Percentiles rank a stretch among this genome's conserved stretches.
Evolutionary conservation across 2,113 vertebrate species (phyloP).

Genomic region (Urocitellus parryii): DNA sequence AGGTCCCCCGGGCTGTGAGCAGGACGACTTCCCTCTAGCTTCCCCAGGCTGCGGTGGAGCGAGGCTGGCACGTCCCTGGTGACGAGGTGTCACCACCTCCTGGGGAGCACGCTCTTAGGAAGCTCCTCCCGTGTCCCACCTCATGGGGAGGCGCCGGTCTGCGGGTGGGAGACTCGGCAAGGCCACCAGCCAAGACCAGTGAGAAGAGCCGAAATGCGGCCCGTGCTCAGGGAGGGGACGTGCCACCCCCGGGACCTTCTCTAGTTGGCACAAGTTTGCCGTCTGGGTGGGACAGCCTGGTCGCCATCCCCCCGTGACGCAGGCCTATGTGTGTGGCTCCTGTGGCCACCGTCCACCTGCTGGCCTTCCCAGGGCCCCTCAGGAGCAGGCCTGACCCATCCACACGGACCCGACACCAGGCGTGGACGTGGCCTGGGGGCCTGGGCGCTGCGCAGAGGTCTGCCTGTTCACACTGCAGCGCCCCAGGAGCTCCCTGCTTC

Average conservation of each 20-base stretch:
- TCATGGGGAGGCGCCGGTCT: neutral
- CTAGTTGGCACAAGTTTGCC: neutral
- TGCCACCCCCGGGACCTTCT: neutral
- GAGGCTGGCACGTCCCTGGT: neutral
- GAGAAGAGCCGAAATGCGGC: neutral
- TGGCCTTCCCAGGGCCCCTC: neutral
- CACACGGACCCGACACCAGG: fast-evolving
- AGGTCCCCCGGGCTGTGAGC: neutral
- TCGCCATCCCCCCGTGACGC: fast-evolving
- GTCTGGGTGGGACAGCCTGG: neutral
- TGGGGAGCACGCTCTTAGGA: fast-evolving
- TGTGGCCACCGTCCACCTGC: neutral
- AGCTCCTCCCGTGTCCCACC: too few relatives aligned
- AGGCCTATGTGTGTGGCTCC: neutral
- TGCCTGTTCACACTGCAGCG: fast-evolving
- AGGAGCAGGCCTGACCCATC: neutral
- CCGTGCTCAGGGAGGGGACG: neutral
- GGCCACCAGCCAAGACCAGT: neutral
- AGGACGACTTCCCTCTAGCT: neutral
- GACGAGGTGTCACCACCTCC: neutral
- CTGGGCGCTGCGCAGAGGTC: too few relatives aligned
- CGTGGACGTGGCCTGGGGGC: neutral
- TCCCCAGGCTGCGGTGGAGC: neutral
- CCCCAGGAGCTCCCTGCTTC: neutral
- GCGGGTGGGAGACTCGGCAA: neutral